Evolutionary conservation across 2,888 invertebrate species (phyloP), one percentile per base, ranked within the genome.

Genomic region (Xestia xanthographa): DNA sequence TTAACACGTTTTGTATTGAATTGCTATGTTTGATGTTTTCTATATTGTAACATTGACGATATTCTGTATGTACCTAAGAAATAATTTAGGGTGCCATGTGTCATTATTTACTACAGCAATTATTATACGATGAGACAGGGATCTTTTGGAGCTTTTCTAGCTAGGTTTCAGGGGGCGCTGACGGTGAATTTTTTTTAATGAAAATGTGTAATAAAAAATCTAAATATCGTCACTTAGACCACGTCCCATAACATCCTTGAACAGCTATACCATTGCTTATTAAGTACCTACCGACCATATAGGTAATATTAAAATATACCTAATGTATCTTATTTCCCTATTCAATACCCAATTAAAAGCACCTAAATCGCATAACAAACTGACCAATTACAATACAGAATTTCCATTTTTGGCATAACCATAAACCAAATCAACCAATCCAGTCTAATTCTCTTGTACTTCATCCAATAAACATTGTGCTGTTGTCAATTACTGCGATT

Each of bases 401-500:
- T 22, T 50, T 43, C 67, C 34, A 56, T 75, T 71, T 79, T 58
- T 68, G 45, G 38, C 4, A 65, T 58, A 50, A 65, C 17, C 45
- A 53, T 75, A 62, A 58, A 65, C 60, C 26, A 65, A 66, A 41
- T 63, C 50, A 45, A 70, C 70, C 60, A 56, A 78, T 43, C 66
- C 34, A 43, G 75, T 63, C 71, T 74, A 77, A 83, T 77, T 83
- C 60, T 38, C 65, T 63, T 66, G 60, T 77, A 76, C 66, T 79
- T 82, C 70, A 82, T 71, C 80, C 81, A 86, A 86, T 86, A 86
- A 82, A 86, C 83, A 80, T 63, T 66, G 68, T 82, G 77, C 62
- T 74, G 29, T 77, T 86, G 86, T 86, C 90, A 90, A 89, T 90
- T 89, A 89, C 63, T 50, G 68, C 78, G 85, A 88, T 88, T 88